Conservation (phyloP, 2,113 vertebrate species). For the Bubalus kerabau region DNA sequence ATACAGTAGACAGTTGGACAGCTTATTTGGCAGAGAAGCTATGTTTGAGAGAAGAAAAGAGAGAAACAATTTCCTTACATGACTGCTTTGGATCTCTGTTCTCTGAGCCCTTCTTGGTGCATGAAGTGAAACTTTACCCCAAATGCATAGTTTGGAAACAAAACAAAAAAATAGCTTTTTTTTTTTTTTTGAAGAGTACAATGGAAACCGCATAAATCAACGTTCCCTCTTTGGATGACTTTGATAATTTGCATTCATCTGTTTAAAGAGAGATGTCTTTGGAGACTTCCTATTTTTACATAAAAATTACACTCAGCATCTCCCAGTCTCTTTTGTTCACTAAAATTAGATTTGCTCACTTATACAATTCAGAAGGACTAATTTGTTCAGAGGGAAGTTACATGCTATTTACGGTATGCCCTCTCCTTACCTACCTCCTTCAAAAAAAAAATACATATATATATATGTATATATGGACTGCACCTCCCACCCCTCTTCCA, state of each 20-base stretch:
- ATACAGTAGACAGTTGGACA: slow-evolving; percentile 58
- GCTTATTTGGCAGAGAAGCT: slow-evolving; percentile 57
- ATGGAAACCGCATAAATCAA: slow-evolving; percentile 72
- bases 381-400: slow-evolving; percentile 36
- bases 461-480: neutral
- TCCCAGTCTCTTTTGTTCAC: slow-evolving; percentile 50
- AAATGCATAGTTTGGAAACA: slow-evolving; percentile 65
- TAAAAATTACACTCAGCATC: slow-evolving; percentile 40
- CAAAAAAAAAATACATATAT: neutral
- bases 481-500: no score
- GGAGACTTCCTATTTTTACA: slow-evolving; percentile 35
- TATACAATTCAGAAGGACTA: slow-evolving; percentile 56
- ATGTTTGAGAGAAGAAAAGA: neutral
- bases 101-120: slow-evolving; percentile 35
- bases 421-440: neutral
- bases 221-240: slow-evolving; percentile 68
- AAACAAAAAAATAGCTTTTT: slow-evolving; percentile 53
- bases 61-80: slow-evolving; percentile 55
- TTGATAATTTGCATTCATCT: slow-evolving; percentile 53
- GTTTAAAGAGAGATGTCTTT: slow-evolving; percentile 46
- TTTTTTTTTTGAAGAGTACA: slow-evolving; percentile 70
- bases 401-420: neutral
- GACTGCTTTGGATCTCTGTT: slow-evolving; percentile 52
- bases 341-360: slow-evolving; percentile 60
- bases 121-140: slow-evolving; percentile 68